Evolutionary conservation across 1,140 invertebrate species (phyloP), one percentile per base, ranked within the genome.

Genomic region (Amphibalanus amphitrite): DNA sequence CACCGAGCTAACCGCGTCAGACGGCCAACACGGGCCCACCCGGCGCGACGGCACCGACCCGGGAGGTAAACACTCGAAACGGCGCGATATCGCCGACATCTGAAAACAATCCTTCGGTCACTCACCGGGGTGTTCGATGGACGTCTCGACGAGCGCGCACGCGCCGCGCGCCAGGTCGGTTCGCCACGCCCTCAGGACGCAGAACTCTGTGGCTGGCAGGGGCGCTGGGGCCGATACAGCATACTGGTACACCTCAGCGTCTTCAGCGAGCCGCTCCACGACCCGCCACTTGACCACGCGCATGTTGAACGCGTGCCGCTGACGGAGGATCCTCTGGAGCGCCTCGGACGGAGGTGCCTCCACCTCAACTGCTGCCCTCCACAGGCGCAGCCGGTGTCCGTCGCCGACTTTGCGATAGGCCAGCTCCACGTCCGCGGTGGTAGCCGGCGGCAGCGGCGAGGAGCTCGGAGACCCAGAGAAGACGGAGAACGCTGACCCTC

Each of bases 371-470:
- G 86, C 86, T 70, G 90, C 88, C 74, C 91, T 86, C 93, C 93
- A 97, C 29, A 95, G 82, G 71, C 91, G 82, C 73, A 97, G 79
- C 1, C 92, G 92, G 81, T 95, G 91, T 10, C 91, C 91, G 78
- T 97, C 94, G 6, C 88, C 89, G 1, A 95, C 78, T 80, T 96
- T 96, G 79, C 94, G 93, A 79, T 91, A 94, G 47, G 89, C 87
- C 76, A 96, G 84, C 77, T 96, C 93, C n/a, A 95, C 88, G 76
- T 86, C 87, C 10, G 47, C 47, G 10, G 3, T 20, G 47, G 13
- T 38, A 13, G 47, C 1, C 47, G 47, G 47, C 47, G 15, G 33
- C 33, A 15, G 4, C 33, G 33, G 33, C n/a, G n/a, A n/a, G n/a
- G n/a, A n/a, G 15, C 33, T 4, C 4, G 33, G 33, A 38, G 33